Percentiles rank a stretch among this genome's conserved stretches.
Evolutionary conservation across 2,888 invertebrate species (phyloP).

Genomic region (Lingula anatina): DNA sequence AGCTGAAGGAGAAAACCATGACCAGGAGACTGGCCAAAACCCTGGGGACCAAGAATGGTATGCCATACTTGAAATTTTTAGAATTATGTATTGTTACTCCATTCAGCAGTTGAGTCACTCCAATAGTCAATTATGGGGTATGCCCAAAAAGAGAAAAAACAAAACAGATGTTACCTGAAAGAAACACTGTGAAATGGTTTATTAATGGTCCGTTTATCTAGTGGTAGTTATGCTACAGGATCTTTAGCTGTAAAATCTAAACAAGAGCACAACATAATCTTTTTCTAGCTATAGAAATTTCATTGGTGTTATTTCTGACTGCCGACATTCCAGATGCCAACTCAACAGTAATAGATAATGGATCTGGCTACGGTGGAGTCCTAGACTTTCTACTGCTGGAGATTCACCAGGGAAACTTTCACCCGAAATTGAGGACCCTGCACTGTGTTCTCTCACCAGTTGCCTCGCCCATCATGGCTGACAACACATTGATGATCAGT

Average conservation of each 20-base stretch:
- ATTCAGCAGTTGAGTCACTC: too few relatives aligned
- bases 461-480: too few relatives aligned
- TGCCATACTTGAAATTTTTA: background rate
- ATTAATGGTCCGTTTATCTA: too few relatives aligned
- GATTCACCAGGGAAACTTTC: conserved; percentile 36
- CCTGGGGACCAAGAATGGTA: conserved; percentile 38
- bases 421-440: too few relatives aligned
- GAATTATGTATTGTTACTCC: background rate
- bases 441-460: too few relatives aligned
- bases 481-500: too few relatives aligned
- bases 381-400: conserved; percentile 32
- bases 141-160: too few relatives aligned
- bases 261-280: background rate
- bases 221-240: too few relatives aligned
- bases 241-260: background rate
- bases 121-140: too few relatives aligned
- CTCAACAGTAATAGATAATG: conserved; percentile 32
- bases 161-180: too few relatives aligned
- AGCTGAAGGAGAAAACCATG: conserved; percentile 20
- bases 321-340: conserved; percentile 35
- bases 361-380: conserved; percentile 21
- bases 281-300: background rate
- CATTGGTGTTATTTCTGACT: background rate
- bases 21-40: conserved; percentile 24
- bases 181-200: too few relatives aligned